A percentile compares a stretch with the other conserved stretches of the same genome.
These are phyloP conservation scores for Grantiella picta DNA, from an alignment of 2,113 vertebrate species.

Conservation along the genomic window DNA sequence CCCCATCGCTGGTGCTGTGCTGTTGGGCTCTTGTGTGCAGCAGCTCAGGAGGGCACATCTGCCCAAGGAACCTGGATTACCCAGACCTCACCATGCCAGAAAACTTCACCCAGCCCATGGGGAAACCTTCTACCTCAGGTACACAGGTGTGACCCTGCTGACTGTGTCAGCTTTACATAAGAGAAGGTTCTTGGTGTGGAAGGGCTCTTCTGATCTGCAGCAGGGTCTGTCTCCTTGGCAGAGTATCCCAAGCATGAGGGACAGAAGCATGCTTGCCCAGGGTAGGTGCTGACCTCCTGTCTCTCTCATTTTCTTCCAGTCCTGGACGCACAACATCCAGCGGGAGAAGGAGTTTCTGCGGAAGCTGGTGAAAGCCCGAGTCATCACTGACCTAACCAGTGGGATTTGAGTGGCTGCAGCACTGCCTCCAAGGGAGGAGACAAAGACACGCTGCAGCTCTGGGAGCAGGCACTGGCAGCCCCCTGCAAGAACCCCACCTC, in stretches of 20 bases:
- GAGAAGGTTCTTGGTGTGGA: background rate
- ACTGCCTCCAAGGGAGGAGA: conserved; percentile 25
- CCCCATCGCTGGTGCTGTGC: fast-evolving
- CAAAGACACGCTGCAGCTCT: background rate
- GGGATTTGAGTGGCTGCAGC: conserved; percentile 83
- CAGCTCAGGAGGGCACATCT: background rate
- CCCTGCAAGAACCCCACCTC: conserved; percentile 15
- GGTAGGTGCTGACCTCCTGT: background rate
- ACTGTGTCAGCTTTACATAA: background rate
- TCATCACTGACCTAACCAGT: conserved; percentile 93
- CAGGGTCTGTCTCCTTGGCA: background rate
- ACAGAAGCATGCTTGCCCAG: background rate
- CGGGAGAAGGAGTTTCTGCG: conserved; percentile 96
- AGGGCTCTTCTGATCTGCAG: background rate
- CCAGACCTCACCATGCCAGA: background rate
- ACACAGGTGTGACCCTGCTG: fast-evolving
- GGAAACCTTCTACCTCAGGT: background rate
- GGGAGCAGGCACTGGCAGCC: conserved; percentile 47
- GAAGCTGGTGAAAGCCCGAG: conserved; percentile 91
- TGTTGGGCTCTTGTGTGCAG: background rate
- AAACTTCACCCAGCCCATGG: background rate
- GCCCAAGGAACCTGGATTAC: background rate
- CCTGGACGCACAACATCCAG: conserved; percentile 97
- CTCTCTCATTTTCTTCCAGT: conserved; percentile 74
- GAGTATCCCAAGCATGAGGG: background rate